Percentiles rank a stretch among this genome's conserved stretches.
Evolutionary conservation across 1,140 invertebrate genomes (phyloP).

Genomic region (Drosophila virilis): DNA sequence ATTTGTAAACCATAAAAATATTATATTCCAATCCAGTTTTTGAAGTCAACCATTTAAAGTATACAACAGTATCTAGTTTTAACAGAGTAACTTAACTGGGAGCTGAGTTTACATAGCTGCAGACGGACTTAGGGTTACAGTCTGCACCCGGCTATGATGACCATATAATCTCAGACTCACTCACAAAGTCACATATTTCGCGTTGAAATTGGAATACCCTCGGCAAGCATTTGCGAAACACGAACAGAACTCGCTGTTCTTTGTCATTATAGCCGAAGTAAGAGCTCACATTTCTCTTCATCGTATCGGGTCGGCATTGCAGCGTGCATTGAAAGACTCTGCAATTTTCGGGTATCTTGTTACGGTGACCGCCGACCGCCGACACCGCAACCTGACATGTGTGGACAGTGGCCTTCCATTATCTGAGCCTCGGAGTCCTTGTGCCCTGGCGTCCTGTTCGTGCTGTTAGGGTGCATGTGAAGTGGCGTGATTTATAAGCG

Average conservation of each 20-base stretch:
- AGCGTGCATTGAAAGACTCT: conserved; percentile 36
- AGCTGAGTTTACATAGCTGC: no score
- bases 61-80: no score
- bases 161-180: no score
- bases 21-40: no score
- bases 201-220: not conserved
- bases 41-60: no score
- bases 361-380: not conserved
- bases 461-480: conserved; percentile 54
- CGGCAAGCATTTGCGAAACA: not conserved
- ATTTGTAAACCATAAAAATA: no score
- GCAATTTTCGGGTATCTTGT: conserved; percentile 53
- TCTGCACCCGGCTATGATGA: no score
- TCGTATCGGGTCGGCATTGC: not conserved
- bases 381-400: conserved; percentile 32
- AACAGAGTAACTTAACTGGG: no score
- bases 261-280: not conserved
- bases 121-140: no score
- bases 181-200: not conserved
- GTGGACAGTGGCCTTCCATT: conserved; percentile 45
- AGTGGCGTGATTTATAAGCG: conserved; percentile 78
- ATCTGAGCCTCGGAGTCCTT: conserved; percentile 38
- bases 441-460: not conserved
- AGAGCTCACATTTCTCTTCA: not conserved
- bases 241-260: not conserved